phyloP scores from a whole-genome alignment of 1,140 invertebrate species.

The Lasioglossum albipes region DNA sequence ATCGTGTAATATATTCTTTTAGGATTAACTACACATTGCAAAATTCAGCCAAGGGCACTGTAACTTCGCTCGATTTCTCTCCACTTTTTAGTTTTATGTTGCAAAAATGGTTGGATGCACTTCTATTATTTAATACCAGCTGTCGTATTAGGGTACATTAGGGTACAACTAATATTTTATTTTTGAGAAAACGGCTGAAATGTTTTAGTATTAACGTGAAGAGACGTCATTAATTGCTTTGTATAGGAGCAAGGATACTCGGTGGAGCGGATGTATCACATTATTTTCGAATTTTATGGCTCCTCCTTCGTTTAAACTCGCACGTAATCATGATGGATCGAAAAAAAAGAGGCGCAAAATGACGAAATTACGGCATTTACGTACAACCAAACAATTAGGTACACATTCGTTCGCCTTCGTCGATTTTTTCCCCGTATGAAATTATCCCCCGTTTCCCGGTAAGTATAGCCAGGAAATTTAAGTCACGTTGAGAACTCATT shows the following conservation, averaged over 20 bases:
- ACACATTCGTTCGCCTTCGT: neutral
- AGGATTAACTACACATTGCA: too few species aligned
- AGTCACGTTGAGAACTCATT: slow-evolving; percentile 2
- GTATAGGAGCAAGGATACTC: neutral
- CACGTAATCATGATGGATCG: neutral
- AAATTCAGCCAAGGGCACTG: too few species aligned
- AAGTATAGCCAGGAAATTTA: neutral
- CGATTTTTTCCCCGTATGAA: neutral
- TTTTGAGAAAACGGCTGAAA: neutral
- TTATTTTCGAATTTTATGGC: neutral
- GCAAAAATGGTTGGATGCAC: too few species aligned
- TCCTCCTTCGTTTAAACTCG: neutral
- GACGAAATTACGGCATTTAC: too few species aligned
- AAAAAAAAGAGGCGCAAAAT: neutral
- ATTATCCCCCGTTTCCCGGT: neutral
- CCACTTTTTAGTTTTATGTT: too few species aligned
- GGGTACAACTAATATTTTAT: too few species aligned
- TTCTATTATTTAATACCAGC: too few species aligned
- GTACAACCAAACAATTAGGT: neutral
- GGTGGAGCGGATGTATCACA: neutral
- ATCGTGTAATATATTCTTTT: too few species aligned
- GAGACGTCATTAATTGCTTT: neutral
- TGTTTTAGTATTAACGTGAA: neutral
- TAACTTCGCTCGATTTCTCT: too few species aligned
- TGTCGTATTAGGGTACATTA: too few species aligned